Evolutionary conservation across 2,113 vertebrate genomes (phyloP), one percentile per base, ranked within the genome.

Genomic region (Ptilonorhynchus violaceus): DNA sequence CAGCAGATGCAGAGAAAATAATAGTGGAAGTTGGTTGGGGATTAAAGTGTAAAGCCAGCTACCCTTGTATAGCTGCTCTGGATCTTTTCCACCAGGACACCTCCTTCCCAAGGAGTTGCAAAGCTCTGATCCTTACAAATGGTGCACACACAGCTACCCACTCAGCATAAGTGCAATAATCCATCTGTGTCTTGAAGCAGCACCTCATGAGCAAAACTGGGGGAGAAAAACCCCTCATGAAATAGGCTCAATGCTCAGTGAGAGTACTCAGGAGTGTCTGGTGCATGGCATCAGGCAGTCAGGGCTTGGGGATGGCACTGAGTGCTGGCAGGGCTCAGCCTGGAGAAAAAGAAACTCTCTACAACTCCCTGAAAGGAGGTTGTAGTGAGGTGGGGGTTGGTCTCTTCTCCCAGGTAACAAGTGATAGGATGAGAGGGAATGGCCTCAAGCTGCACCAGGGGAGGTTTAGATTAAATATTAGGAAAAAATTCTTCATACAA

Each of bases 341-440:
- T 63, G 49, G 27, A 50, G 49, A 50, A 63, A 31, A 56, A 47
- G 18, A 56, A 47, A 22, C 22, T 37, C 18, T 37, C 15, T 37
- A 7, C 15, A 63, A 3, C 31, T 33, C 35, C 15, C 49, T 63
- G 35, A 49, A 42, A 33, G 17, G 31, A 76, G 8, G 9, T 3
- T 42, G 4, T 28, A 35, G 4, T 13, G 47, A 81, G 60, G 16
- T 47, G 31, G 23, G 44, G 7, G 19, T 33, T 0, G 0, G 15
- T 44, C 19, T 52, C 10, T 37, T 37, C 18, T 63, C 12, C 15
- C 15, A 2, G 1, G 35, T 35, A 55, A 47, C 16, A 47, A 31
- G 13, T 15, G n/a, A 60, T 16, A 68, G 14, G 25, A 31, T 0
- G 5, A 69, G 41, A 47, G 30, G 21, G 42, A 69, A 62, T 8